Base-by-base conservation (phyloP, 2,797 vertebrate genomes). In the Enteromius afrohamiltoni region DNA sequence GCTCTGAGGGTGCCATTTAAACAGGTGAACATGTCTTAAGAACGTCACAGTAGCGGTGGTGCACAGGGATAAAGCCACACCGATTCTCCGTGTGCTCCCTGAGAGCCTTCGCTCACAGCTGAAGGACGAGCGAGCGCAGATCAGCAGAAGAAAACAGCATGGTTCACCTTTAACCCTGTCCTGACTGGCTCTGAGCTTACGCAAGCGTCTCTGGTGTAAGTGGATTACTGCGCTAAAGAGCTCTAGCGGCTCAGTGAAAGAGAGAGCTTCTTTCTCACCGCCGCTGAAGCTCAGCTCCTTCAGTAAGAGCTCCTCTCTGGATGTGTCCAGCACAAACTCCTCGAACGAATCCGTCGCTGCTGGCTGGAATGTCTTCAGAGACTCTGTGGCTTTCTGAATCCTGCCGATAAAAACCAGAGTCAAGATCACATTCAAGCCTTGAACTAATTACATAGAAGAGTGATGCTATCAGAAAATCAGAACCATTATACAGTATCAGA, bases 311-410 rank as follows among this genome's bases (percentile, higher is more conserved):
- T 98, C 96, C 89, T 98, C 97, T 89, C 92, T 96, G 60, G 94
- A 93, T 2, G 94, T 94, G 85, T 99, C 96, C 87, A 99, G 84
- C 53, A 95, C 93, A 90, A 97, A 99, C 86, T 97, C 97, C 86
- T 97, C 96, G 91, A 99, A 99, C 85, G 94, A 96, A 42, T 96
- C 92, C 90, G 96, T 94, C 19, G 97, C 97, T 16, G 96, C 95
- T 2, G 98, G 96, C 77, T 94, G 94, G 90, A 99, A 99, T 69
- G 93, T 97, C 93, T 93, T 96, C 88, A 99, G 91, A 51, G 97
- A 97, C 77, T 99, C 98, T 0, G 97, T 97, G 74, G 98, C 98
- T 90, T 95, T 99, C 83, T 98, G 97, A 90, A 99, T 97, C 93
- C 98, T 99, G 88, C 3, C 11, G 13, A 77, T 16, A 1, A 83